phyloP scores from a whole-genome alignment of 2,113 vertebrate genomes.

The Pardalotus punctatus region DNA sequence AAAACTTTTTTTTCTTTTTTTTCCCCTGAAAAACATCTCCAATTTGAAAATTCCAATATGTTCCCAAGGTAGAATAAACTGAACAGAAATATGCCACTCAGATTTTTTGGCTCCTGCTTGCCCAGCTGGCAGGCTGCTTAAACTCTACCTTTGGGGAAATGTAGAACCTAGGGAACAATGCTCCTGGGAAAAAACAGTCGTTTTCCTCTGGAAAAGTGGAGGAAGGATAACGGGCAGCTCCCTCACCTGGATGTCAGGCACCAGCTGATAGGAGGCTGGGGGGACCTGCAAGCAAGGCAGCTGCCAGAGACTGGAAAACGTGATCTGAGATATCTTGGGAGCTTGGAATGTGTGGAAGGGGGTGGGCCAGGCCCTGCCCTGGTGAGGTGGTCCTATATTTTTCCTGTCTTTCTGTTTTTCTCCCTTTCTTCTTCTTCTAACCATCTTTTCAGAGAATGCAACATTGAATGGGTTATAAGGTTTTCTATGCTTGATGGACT shows the following conservation, averaged over 20 bases:
- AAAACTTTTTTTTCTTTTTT: accelerated
- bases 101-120: not conserved
- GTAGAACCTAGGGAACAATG: not conserved
- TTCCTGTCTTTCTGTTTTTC: not conserved
- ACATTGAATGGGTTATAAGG: not conserved
- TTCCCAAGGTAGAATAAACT: not conserved
- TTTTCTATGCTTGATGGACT: not conserved
- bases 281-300: not conserved
- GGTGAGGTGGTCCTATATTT: not conserved
- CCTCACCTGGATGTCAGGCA: not conserved
- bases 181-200: not conserved
- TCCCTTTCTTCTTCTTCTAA: not conserved
- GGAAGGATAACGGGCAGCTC: not conserved
- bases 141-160: not conserved
- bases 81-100: not conserved
- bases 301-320: not conserved
- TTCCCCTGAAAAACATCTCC: not conserved
- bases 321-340: not conserved
- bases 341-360: not conserved
- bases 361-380: not conserved
- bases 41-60: not conserved
- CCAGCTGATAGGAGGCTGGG: not conserved
- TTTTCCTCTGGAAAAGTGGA: not conserved
- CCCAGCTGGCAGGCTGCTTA: not conserved
- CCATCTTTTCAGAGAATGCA: not conserved